A percentile compares a stretch with the other conserved stretches of the same genome.
Evolutionary conservation across 2,797 vertebrate genomes (phyloP).

Genomic region (Coilia nasus): DNA sequence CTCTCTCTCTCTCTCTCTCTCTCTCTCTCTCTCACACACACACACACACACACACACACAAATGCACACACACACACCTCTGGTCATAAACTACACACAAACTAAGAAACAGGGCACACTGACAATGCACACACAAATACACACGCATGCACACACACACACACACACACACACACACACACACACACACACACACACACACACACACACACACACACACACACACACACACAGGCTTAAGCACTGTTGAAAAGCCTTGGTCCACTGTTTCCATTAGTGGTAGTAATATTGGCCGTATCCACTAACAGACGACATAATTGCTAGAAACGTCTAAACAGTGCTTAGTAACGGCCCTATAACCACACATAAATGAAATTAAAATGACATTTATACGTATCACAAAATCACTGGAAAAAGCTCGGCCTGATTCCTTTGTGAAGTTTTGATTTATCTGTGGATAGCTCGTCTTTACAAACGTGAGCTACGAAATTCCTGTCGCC

Average conservation of each 20-base stretch:
- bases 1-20: too few relatives aligned
- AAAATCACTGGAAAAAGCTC: too few relatives aligned
- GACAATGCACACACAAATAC: not conserved
- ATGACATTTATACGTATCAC: too few relatives aligned
- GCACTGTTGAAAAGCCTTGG: constrained; percentile 60
- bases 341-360: too few relatives aligned
- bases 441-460: too few relatives aligned
- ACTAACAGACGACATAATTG: too few relatives aligned
- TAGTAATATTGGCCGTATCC: too few relatives aligned
- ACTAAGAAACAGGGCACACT: not conserved
- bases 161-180: constrained; percentile 32
- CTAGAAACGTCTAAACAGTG: too few relatives aligned
- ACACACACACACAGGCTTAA: constrained; percentile 41
- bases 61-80: not conserved
- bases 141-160: not conserved
- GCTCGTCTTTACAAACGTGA: too few relatives aligned
- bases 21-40: not conserved
- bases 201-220: constrained; percentile 1
- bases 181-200: constrained; percentile 49
- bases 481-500: too few relatives aligned
- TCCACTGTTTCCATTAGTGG: constrained; percentile 62
- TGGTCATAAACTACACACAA: not conserved
- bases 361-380: too few relatives aligned
- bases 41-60: not conserved
- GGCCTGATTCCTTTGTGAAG: too few relatives aligned